Evolutionary conservation across 2,113 vertebrate species (phyloP), one percentile per base, ranked within the genome.

Genomic region (Plecotus auritus): DNA sequence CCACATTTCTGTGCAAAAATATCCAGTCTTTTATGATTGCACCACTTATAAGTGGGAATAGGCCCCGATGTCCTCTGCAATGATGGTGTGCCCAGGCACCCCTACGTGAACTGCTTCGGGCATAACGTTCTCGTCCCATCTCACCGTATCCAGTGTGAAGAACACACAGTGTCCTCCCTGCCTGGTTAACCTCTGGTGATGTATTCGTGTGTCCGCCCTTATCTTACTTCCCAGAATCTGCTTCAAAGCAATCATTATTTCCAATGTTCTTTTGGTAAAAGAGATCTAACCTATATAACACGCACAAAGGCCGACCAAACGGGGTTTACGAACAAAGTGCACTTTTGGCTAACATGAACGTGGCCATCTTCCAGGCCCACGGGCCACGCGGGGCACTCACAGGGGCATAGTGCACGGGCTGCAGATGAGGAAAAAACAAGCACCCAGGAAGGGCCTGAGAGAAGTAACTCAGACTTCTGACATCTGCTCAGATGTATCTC

Each of bases 121-220:
- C 8, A 28, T 16, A 42, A 12, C 28, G 28, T 76, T 45, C 28
- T 37, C 64, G 35, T 51, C 45, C 28, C 9, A 30, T 10, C 49
- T 70, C 37, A 56, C 40, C 30, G 16, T 30, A 23, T 1, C 23
- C 14, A 28, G 59, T 3, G 32, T 85, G 77, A 66, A 69, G 18
- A 74, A 23, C 1, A 32, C 2, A 7, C 1, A 18, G 35, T 7
- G 5, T 28, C 69, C 54, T 49, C 49, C 4, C 2, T 2, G n/a
- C 49, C 47, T 51, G 30, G 51, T 8, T 37, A 11, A 18, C 83
- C 40, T 86, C 54, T 42, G 22, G 4, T 2, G 10, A 10, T 17
- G 51, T n/a, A 2, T 8, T 11, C 2, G 10, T 7, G 4, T 28
- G 7, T 28, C 40, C 9, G 32, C 2, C 32, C 45, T 42, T 26